A percentile compares a stretch with the other conserved stretches of the same genome.
Evolutionary conservation across 2,888 invertebrate genomes (phyloP).

Genomic region (Achlya flavicornis): DNA sequence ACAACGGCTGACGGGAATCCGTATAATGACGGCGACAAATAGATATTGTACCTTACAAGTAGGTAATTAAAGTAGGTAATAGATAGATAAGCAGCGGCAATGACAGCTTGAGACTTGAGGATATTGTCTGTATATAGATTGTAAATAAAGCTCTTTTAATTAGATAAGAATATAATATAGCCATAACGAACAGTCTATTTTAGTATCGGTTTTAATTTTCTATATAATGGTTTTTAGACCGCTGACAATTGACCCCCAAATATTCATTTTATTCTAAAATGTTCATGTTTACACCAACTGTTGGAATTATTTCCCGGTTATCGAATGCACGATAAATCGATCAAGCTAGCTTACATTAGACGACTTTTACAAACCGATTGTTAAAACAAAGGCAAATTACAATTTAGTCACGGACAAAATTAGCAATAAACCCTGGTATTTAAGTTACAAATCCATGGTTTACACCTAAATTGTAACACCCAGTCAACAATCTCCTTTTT

Average conservation of each 20-base stretch:
- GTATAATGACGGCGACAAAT: too few species aligned
- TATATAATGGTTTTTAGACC: too few species aligned
- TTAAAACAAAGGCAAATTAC: neutral
- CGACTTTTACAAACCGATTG: neutral
- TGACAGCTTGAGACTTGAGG: too few species aligned
- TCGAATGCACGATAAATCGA: constrained; percentile 3
- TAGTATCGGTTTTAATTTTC: too few species aligned
- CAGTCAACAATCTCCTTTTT: neutral
- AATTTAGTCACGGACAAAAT: constrained; percentile 6
- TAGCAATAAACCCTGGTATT: neutral
- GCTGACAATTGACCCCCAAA: too few species aligned
- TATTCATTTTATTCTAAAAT: neutral
- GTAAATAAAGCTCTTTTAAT: too few species aligned
- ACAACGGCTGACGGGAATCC: too few species aligned
- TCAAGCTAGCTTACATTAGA: neutral
- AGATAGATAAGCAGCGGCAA: too few species aligned
- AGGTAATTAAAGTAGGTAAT: too few species aligned
- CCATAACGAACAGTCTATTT: too few species aligned
- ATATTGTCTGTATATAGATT: too few species aligned
- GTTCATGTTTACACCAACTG: neutral
- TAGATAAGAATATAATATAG: neutral
- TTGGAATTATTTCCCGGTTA: neutral
- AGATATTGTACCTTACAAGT: too few species aligned
- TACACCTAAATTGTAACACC: neutral
- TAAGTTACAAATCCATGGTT: neutral